Base-by-base conservation (phyloP, 2,113 vertebrate species). In the Noturus placidus region DNA sequence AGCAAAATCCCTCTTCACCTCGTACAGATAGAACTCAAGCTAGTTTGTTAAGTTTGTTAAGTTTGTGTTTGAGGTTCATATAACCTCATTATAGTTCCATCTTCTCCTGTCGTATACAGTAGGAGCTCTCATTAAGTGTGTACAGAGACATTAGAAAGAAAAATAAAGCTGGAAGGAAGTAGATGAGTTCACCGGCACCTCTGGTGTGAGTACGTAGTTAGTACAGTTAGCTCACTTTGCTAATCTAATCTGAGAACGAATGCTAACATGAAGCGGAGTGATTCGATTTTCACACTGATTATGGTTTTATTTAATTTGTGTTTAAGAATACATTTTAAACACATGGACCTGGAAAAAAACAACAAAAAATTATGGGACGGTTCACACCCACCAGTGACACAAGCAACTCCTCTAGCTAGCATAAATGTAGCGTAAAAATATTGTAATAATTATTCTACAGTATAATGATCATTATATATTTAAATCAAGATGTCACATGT, bases 151-250 rank as follows among this genome's bases (percentile, higher is more conserved):
- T 67, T 5, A 67, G 7, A n/a, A 67, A 30, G 65, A 15, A 67
- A 30, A 67, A 30, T n/a, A 67, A 13, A 30, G n/a, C n/a, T 30
- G 5, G n/a, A 30, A 67, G 27, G 27, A 30, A 30, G 27, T 4
- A 14, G 1, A 1, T 1, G n/a, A 67, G 63, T 4, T 30, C 0
- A 11, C n/a, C 8, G 4, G 61, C 0, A 25, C 25, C 17, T 30
- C 63, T 25, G 9, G 61, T 63, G 59, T 3, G 25, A 3, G 22
- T 10, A 65, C 61, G 10, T 65, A 9, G 10, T 27, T 65, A 13
- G 3, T n/a, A n/a, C 27, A 11, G 9, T 65, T 65, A 65, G 63
- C 63, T 65, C 4, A 3, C 25, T 65, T 65, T n/a, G 10, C 63
- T 65, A 65, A 65, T 65, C 27, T 65, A 13, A n/a, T n/a, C 10